Base-by-base conservation (phyloP, 2,797 vertebrate species). In the Enteromius radiatus region DNA sequence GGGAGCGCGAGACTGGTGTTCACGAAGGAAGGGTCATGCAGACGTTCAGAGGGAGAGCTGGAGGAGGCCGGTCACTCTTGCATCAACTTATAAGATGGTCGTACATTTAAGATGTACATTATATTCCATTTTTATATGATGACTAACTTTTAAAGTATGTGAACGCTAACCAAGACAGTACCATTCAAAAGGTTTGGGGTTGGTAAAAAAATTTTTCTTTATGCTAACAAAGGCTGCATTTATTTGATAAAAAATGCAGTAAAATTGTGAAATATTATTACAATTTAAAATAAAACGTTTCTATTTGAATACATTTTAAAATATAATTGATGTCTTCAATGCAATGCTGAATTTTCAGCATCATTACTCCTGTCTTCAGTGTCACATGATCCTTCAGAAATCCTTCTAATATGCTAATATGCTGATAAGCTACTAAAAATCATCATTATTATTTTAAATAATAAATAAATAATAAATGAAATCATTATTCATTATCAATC, bases 21-120 rank as follows among this genome's bases (percentile, higher is more conserved):
- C 61, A 15, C 61, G 3, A 64, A 33, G 61, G 68, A 38, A 63
- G 54, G 69, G 19, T 47, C 78, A 71, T 80, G 67, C 78, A 70
- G 67, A 59, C 45, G 74, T 43, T 54, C 4, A 41, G 10, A 74
- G 61, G 80, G 56, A 64, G 19, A 67, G 59, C 70, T 75, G 59
- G 31, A 65, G 43, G 70, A 64, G 45, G 43, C 31, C 3, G 70
- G 33, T 38, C 80, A 52, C 61, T 75, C 61, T 81, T 41, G n/a
- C 54, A 49, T 63, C 28, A 33, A 36, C 67, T n/a, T 23, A 38
- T 61, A 33, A 70, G 78, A 45, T 23, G 43, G 52, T 52, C 14
- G 63, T 78, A 78, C 64, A 78, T 78, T 67, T 54, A 68, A 78
- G 64, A 78, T 81, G 80, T 65, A 78, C 76, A 49, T 9, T 78